These are phyloP conservation scores for Ephialtes manifestator DNA, from an alignment of 2,888 invertebrate genomes.

Conservation along the genomic window DNA sequence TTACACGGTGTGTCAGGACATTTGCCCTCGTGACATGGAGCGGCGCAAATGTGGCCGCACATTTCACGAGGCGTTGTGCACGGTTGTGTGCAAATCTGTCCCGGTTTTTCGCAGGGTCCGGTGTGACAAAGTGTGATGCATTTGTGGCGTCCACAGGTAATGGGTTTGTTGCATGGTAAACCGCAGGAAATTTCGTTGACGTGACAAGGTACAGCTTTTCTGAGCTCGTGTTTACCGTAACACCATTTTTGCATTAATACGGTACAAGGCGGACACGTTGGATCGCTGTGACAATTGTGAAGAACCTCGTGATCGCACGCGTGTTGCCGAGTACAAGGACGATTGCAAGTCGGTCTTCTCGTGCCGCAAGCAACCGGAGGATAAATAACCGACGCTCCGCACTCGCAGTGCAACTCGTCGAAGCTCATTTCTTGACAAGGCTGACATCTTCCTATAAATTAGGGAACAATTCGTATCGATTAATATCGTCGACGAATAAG, in stretches of 20 bases:
- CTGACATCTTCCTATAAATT: conserved; percentile 80
- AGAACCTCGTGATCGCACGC: conserved; percentile 93
- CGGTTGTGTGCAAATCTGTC: conserved; percentile 92
- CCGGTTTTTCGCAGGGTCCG: conserved; percentile 90
- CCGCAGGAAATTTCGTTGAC: conserved; percentile 97
- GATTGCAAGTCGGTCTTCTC: conserved; percentile 92
- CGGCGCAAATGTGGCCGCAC: conserved; percentile 96
- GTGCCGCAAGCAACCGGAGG: conserved; percentile 98
- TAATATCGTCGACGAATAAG: background rate
- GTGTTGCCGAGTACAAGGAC: conserved; percentile 92
- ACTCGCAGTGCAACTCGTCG: conserved; percentile 96
- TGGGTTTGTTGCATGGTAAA: conserved; percentile 92
- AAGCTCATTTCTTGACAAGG: conserved; percentile 88
- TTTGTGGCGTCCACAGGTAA: conserved; percentile 94
- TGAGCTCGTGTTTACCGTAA: conserved; percentile 92
- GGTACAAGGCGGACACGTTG: conserved; percentile 94
- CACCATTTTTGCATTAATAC: conserved; percentile 95
- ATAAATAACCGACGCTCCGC: conserved; percentile 94
- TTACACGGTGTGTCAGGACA: conserved; percentile 92
- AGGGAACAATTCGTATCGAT: background rate
- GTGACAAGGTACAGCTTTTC: conserved; percentile 96
- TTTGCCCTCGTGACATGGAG: conserved; percentile 92
- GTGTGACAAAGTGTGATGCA: conserved; percentile 94
- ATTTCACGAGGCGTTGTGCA: conserved; percentile 90
- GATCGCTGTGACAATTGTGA: conserved; percentile 93